Percentiles rank a stretch among this genome's conserved stretches.
Evolutionary conservation across 1,140 invertebrate species (phyloP).

Genomic region (Brachionus rubens): DNA sequence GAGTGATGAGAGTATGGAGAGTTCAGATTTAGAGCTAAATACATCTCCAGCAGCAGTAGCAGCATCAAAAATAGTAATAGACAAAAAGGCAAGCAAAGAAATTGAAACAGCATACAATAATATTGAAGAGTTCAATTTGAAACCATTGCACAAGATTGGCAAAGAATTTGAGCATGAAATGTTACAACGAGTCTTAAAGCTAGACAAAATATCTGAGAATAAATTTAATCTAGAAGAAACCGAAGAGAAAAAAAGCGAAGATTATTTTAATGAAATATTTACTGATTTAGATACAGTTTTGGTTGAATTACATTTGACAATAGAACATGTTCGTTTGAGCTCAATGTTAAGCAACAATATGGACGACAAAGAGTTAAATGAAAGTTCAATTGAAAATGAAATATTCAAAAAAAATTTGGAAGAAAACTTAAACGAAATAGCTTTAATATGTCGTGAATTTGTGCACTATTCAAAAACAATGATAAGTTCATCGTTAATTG

Average conservation of each 20-base stretch:
- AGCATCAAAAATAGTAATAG: not conserved
- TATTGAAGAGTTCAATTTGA: slow-evolving; percentile 17
- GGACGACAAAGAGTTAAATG: not conserved
- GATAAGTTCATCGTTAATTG: slow-evolving; percentile 1
- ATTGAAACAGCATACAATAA: not conserved
- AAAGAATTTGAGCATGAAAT: slow-evolving; percentile 29
- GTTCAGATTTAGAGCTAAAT: slow-evolving; percentile 10
- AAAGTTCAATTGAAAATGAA: not conserved
- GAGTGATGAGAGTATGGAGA: slow-evolving; percentile 22
- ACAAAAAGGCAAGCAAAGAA: slow-evolving; percentile 11
- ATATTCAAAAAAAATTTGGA: not conserved
- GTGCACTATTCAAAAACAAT: slow-evolving; percentile 30
- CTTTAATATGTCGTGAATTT: slow-evolving; percentile 23
- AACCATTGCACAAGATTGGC: slow-evolving; percentile 15
- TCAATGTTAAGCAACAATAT: not conserved
- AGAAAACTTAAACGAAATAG: slow-evolving; percentile 27
- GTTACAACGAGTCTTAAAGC: not conserved
- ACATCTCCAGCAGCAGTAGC: too few relatives aligned
- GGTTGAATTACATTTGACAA: slow-evolving; percentile 23
- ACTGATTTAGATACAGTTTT: slow-evolving; percentile 1
- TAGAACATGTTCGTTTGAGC: slow-evolving; percentile 28
- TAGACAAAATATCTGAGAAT: not conserved
- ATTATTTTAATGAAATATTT: not conserved
- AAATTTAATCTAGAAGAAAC: not conserved
- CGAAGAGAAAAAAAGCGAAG: not conserved